These are phyloP conservation scores for Hypercompe scribonia DNA, from an alignment of 2,888 invertebrate genomes.

Conservation along the genomic window DNA sequence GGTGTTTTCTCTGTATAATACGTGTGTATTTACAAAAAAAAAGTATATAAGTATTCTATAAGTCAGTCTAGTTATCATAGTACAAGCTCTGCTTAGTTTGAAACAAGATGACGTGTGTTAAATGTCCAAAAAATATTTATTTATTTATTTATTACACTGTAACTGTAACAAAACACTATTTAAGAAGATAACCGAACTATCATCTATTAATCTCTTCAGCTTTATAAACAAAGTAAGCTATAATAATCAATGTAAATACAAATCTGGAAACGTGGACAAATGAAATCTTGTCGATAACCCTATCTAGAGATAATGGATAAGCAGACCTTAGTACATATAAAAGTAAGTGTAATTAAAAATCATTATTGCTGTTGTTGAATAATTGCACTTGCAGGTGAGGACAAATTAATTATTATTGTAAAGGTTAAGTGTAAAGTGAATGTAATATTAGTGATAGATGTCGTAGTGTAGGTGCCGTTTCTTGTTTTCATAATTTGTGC, in stretches of 20 bases:
- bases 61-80: no score
- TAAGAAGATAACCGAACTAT: neutral
- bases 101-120: no score
- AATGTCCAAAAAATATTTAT: no score
- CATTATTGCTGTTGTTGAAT: conserved; percentile 52
- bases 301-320: conserved; percentile 56
- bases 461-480: neutral
- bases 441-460: neutral
- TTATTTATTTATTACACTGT: no score
- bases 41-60: no score
- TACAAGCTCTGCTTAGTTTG: no score
- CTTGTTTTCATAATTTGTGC: neutral
- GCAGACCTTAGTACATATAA: conserved; percentile 28
- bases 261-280: conserved; percentile 69
- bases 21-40: no score
- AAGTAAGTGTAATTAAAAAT: conserved; percentile 37
- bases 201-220: conserved; percentile 9
- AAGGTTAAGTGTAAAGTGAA: neutral
- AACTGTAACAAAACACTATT: neutral
- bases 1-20: no score
- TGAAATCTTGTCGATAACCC: conserved; percentile 59
- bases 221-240: conserved; percentile 5
- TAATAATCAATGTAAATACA: conserved; percentile 13
- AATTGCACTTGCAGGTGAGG: conserved; percentile 63
- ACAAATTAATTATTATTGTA: neutral